Base-by-base conservation (phyloP, 2,888 invertebrate genomes). In the Caenorhabditis becei region DNA sequence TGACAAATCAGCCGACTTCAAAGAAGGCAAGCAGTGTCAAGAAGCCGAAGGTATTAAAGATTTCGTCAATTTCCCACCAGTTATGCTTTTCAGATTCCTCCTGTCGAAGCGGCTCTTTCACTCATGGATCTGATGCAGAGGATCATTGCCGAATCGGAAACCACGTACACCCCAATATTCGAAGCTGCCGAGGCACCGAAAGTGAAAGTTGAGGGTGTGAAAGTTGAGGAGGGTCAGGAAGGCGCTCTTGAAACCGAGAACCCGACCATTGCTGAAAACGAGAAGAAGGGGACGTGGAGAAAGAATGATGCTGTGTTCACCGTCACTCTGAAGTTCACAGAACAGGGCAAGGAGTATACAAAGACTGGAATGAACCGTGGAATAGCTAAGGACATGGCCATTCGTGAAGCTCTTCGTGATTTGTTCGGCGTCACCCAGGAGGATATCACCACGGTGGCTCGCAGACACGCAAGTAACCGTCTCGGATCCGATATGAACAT, bases 341-440 rank as follows among this genome's bases (percentile, higher is more conserved):
- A 80, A 5, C 65, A 77, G 20, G 58, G 53, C 1, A 80, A 77
- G 35, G 47, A 44, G 44, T 75, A 59, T 28, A 28, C 41, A 0
- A 70, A 67, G 24, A 24, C 26, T 2, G 80, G 77, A n/a, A 11
- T 23, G 10, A 70, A 65, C 41, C 65, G 70, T 18, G 56, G 56
- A 56, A 44, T 23, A 20, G n/a, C 61, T 7, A 66, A 77, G 26
- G 70, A 71, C 49, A 26, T 66, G 62, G 54, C 66, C 4, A 44
- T 79, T 20, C 63, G 80, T 5, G 71, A 84, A 49, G 84, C 84
- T n/a, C 75, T 84, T n/a, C 78, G 53, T 10, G 82, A 82, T 11
- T 10, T 80, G 3, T 84, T 84, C 79, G 28, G 65, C 5, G 70
- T 84, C 8, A 62, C 82, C 0, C 53, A 72, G 3, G 59, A 51